Evolutionary conservation across 2,888 invertebrate species (phyloP), one percentile per base, ranked within the genome.

Genomic region (Trachelus tabidus): DNA sequence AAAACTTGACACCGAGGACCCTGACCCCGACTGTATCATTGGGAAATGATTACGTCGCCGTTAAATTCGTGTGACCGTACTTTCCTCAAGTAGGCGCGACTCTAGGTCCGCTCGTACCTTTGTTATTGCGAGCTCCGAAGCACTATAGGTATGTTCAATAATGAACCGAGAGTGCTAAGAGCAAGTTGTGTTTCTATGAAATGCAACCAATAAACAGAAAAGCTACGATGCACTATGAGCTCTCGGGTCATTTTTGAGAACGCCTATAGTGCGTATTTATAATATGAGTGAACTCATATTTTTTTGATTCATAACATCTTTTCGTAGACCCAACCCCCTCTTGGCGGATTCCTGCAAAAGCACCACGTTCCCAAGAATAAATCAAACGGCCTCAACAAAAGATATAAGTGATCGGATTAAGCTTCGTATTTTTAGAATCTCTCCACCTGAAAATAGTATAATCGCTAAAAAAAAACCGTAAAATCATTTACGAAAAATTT

Each of bases 371-470:
- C 68, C 75, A 30, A 68, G 76, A 9, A 56, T 56, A 76, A 79
- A 75, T 56, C 75, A 77, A 76, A 79, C 69, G 69, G 69, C 76
- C 76, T 74, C 74, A 69, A 35, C 68, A 69, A 71, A 9, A 23
- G 75, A 23, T 3, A 15, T 15, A 69, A 37, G 73, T 71, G 73
- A 76, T 79, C 76, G 69, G 75, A 75, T 79, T 73, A 79, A 79
- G 68, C 33, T 68, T 71, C 23, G 69, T 71, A 35, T 9, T 56
- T 56, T 56, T 9, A 56, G 56, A 56, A 56, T 56, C 56, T 56
- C 23, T 56, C 23, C 56, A 2, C 9, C 9, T 56, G 56, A 56
- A 56, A 56, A 9, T 56, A 56, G 15, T 56, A 56, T 6, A 56
- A 56, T 56, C 9, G 56, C 56, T 40, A 9, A 23, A 23, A 15